Conservation (phyloP, 2,888 invertebrate species). For the Toxonevra muliebris region DNA sequence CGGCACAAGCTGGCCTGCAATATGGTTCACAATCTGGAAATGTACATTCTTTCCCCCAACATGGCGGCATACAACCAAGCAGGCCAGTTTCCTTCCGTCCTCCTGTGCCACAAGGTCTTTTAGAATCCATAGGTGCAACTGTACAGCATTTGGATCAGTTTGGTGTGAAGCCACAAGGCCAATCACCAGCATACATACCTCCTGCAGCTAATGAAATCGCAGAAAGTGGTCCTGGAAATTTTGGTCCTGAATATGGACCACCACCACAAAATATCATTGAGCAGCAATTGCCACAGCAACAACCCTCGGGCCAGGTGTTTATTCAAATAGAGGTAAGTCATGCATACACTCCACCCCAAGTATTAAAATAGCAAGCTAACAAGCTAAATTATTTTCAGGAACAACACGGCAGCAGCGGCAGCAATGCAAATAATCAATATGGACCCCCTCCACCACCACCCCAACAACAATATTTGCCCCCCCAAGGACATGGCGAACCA, state of each 20-base stretch:
- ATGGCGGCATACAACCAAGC: slow-evolving; percentile 55
- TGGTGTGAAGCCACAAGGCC: slow-evolving; percentile 68
- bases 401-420: slow-evolving; percentile 26
- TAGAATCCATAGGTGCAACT: slow-evolving; percentile 73
- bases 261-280: slow-evolving; percentile 45
- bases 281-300: slow-evolving; percentile 56
- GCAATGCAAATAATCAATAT: slow-evolving; percentile 27
- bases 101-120: slow-evolving; percentile 76
- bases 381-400: slow-evolving; percentile 20
- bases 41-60: slow-evolving; percentile 49
- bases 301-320: slow-evolving; percentile 44
- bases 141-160: slow-evolving; percentile 72
- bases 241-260: slow-evolving; percentile 47
- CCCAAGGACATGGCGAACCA: slow-evolving; percentile 22
- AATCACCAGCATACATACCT: slow-evolving; percentile 70
- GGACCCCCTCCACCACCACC: slow-evolving; percentile 42
- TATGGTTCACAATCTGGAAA: slow-evolving; percentile 57
- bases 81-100: slow-evolving; percentile 78
- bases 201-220: slow-evolving; percentile 70
- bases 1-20: slow-evolving; percentile 48
- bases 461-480: slow-evolving; percentile 42
- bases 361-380: slow-evolving; percentile 6
- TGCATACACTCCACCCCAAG: slow-evolving; percentile 16
- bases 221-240: slow-evolving; percentile 41
- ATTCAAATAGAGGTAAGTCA: slow-evolving; percentile 35